phyloP scores from a whole-genome alignment of 2,113 vertebrate genomes.

The Callipepla californica region DNA sequence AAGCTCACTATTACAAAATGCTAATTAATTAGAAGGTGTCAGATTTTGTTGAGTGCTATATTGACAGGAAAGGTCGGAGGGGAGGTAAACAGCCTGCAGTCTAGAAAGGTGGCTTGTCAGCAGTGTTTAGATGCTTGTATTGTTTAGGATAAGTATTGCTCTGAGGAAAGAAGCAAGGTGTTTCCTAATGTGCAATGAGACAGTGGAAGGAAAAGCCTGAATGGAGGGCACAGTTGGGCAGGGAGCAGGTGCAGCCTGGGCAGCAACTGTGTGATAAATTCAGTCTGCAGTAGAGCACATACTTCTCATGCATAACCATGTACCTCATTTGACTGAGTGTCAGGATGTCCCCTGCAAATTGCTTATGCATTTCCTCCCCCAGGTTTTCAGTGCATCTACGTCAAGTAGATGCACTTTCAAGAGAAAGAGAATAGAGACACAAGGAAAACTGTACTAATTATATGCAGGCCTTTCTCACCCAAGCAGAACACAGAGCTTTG shows the following conservation, averaged over 20 bases:
- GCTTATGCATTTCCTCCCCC: not conserved
- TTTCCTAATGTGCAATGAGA: constrained; percentile 17
- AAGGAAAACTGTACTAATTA: not conserved
- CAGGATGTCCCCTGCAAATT: not conserved
- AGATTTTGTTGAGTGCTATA: constrained; percentile 9
- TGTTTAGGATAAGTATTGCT: not conserved
- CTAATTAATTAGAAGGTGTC: constrained; percentile 49
- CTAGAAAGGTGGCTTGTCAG: not conserved
- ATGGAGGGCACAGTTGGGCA: constrained; percentile 31
- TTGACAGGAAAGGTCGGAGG: constrained; percentile 6
- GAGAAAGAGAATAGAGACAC: not conserved
- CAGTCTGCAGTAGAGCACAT: not conserved
- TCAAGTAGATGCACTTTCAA: too few relatives aligned
- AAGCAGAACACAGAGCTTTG: not conserved
- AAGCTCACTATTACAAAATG: constrained; percentile 27
- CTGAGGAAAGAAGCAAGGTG: not conserved
- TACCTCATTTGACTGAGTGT: not conserved
- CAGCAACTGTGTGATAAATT: not conserved
- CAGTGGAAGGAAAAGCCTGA: not conserved
- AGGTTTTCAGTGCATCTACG: not conserved
- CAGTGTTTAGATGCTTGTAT: not conserved
- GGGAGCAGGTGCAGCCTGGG: constrained; percentile 44
- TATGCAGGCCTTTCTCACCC: not conserved
- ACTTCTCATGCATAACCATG: not conserved
- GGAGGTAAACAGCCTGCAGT: not conserved